phyloP scores from a whole-genome alignment of 2,113 vertebrate genomes.

The Phyllopteryx taeniolatus region DNA sequence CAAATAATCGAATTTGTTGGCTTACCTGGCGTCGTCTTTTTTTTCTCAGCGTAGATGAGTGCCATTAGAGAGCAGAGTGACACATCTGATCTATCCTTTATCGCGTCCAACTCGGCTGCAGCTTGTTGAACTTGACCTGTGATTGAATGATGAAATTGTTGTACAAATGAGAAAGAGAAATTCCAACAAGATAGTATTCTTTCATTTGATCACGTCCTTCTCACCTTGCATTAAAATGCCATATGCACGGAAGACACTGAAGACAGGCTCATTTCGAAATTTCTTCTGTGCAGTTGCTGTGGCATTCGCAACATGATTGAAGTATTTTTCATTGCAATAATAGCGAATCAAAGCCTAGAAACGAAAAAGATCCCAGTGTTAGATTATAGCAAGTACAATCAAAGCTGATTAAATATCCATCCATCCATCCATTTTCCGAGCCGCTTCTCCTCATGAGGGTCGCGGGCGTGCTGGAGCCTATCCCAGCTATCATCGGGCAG shows the following conservation, averaged over 20 bases:
- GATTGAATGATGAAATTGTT: constrained; percentile 1
- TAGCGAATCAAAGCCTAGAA: constrained; percentile 82
- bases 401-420: too few relatives aligned
- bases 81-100: constrained; percentile 83
- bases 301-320: constrained; percentile 78
- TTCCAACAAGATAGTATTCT: not conserved
- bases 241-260: constrained; percentile 85
- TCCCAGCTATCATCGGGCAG: too few relatives aligned
- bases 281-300: constrained; percentile 80
- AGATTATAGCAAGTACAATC: not conserved
- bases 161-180: not conserved
- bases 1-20: not conserved
- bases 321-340: constrained; percentile 87
- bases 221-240: constrained; percentile 86
- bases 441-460: too few relatives aligned
- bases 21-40: constrained; percentile 84
- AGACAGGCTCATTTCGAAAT: constrained; percentile 76
- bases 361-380: not conserved
- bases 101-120: constrained; percentile 79
- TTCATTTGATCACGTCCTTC: not conserved
- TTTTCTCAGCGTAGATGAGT: constrained; percentile 88
- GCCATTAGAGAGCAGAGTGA: constrained; percentile 88
- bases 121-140: constrained; percentile 85
- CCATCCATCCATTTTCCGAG: too few relatives aligned
- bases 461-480: too few relatives aligned